Conservation (phyloP, 2,113 vertebrate genomes). For the Ivindomyrus marchei region DNA sequence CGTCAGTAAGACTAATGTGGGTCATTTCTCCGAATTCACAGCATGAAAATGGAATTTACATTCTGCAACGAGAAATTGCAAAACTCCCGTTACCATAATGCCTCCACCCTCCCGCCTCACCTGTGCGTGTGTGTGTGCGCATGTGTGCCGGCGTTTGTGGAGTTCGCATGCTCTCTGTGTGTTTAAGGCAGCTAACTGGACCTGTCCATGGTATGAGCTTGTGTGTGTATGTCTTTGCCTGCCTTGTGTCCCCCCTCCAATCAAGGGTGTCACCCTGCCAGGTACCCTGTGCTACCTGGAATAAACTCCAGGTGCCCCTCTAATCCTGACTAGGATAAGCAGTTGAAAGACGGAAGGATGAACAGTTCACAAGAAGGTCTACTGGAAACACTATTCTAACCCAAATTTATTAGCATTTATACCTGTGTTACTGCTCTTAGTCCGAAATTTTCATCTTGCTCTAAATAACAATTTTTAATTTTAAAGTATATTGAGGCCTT, state of each 20-base stretch:
- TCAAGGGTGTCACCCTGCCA: not conserved
- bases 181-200: not conserved
- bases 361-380: not conserved
- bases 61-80: not conserved
- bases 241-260: not conserved
- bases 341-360: not conserved
- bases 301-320: not conserved
- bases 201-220: not conserved
- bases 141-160: not conserved
- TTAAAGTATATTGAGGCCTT: not conserved
- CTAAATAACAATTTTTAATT: not conserved
- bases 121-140: not conserved
- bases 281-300: not conserved
- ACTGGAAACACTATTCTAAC: not conserved
- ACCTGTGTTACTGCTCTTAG: not conserved
- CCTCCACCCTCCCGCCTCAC: not conserved
- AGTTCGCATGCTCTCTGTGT: not conserved
- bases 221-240: not conserved
- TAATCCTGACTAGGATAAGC: not conserved
- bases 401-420: not conserved
- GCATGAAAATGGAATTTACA: not conserved
- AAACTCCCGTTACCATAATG: not conserved
- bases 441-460: not conserved
- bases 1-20: not conserved
- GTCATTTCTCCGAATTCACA: not conserved